Evolutionary conservation across 2,797 vertebrate species (phyloP).

Genomic region (Halcyon chelicuti): DNA sequence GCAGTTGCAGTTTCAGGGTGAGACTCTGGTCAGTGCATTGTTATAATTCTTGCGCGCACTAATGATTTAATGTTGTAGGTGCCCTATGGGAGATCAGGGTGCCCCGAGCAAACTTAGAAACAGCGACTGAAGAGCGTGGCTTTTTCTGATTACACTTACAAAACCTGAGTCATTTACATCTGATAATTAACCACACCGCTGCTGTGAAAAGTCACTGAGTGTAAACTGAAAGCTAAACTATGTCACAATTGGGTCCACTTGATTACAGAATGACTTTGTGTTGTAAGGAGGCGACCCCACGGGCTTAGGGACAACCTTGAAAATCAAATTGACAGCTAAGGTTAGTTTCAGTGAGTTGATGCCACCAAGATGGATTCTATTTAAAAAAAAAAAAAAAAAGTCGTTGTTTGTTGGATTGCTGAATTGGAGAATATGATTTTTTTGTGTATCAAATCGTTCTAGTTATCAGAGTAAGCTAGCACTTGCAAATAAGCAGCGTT

Average conservation of each 20-base stretch:
- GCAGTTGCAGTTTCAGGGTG: not conserved
- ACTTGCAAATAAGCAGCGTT: not conserved
- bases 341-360: not conserved
- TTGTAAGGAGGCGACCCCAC: not conserved
- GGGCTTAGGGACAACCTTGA: not conserved
- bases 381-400: not conserved
- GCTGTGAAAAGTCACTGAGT: not conserved
- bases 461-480: not conserved
- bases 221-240: rapidly evolving
- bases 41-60: rapidly evolving
- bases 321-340: not conserved
- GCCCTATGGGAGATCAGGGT: not conserved
- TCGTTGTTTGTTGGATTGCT: not conserved
- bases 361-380: too few relatives aligned
- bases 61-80: not conserved
- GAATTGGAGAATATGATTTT: not conserved
- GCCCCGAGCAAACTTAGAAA: not conserved
- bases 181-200: not conserved
- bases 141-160: not conserved
- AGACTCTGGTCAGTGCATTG: not conserved
- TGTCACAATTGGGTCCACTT: not conserved
- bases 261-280: not conserved
- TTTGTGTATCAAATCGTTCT: not conserved
- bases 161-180: not conserved
- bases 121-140: not conserved